Base-by-base conservation (phyloP, 2,888 invertebrate genomes). In the Ecdyonurus torrentis region DNA sequence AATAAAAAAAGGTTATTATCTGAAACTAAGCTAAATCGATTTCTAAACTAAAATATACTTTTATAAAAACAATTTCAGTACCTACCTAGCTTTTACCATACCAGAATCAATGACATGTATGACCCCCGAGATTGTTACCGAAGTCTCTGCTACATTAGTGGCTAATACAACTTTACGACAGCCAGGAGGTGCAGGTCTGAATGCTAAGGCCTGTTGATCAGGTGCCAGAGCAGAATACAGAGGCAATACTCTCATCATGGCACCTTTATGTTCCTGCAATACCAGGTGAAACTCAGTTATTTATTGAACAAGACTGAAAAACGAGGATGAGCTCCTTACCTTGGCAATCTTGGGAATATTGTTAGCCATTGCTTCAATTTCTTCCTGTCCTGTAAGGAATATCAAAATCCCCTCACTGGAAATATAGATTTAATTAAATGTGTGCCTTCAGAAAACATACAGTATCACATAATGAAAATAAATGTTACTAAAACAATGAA, bases 311-410 rank as follows among this genome's bases (percentile, higher is more conserved):
- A 1, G 18, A 52, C n/a, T 18, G 1, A 1, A 18, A n/a, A 52
- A 18, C n/a, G 18, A 52, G 52, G 52, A 2, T 2, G n/a, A 55
- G 55, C 10, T 55, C 7, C 37, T 55, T 55, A 82, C 87, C 76
- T 85, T 86, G 1, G 84, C 82, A 66, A 87, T 81, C 70, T 83
- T 80, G 68, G 85, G 80, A 55, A 91, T 87, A 71, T 85, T 87
- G 68, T 83, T 80, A 66, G 84, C 85, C 67, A 88, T 82, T n/a
- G 85, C 81, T 76, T 96, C 95, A 67, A 97, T 96, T 81, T 97
- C 96, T 75, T 97, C 96, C 77, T 96, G 95, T 1, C 97, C 97
- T 60, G 96, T 96, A 64, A 97, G 77, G 76, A 97, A 97, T 52
- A 95, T 89, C 62, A 97, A 78, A 68, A 97, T 89, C 73, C 94